phyloP scores from a whole-genome alignment of 2,113 vertebrate genomes.

The Paraplagusia blochii region DNA sequence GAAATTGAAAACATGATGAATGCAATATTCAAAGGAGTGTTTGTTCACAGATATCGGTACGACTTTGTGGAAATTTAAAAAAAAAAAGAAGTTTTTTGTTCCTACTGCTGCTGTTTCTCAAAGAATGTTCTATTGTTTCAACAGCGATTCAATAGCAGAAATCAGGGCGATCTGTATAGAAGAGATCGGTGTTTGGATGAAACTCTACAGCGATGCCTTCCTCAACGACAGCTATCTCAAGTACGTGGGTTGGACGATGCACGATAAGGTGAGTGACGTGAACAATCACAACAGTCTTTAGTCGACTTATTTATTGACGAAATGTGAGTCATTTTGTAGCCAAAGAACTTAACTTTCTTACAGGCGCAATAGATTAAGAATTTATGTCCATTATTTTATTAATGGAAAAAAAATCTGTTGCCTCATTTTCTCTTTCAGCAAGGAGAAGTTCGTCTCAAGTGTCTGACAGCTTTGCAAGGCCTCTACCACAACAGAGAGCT shows the following conservation, averaged over 20 bases:
- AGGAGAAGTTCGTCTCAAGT: slow-evolving; percentile 98
- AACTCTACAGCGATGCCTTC: slow-evolving; percentile 98
- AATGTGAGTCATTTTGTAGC: too few species aligned
- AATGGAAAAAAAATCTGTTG: neutral
- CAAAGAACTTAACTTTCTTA: too few species aligned
- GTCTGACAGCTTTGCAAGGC: slow-evolving; percentile 96
- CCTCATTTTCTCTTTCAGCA: slow-evolving; percentile 75
- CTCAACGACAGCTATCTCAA: slow-evolving; percentile 99
- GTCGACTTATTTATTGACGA: too few species aligned
- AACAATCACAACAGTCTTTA: too few species aligned
- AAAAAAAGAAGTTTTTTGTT: too few species aligned
- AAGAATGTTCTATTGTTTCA: neutral
- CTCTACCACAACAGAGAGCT: slow-evolving; percentile 98
- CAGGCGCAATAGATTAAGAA: too few species aligned
- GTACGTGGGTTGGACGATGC: slow-evolving; percentile 99
- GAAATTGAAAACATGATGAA: slow-evolving; percentile 99
- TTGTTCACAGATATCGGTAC: slow-evolving; percentile 98
- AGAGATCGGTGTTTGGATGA: slow-evolving; percentile 99
- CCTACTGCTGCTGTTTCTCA: neutral
- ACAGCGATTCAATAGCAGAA: slow-evolving; percentile 97
- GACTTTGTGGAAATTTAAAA: too few species aligned
- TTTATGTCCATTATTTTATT: neutral
- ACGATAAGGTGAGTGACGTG: slow-evolving; percentile 88
- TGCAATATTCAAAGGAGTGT: slow-evolving; percentile 99
- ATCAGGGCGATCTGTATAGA: slow-evolving; percentile 98